Conservation (phyloP, 2,113 vertebrate genomes). For the Callospermophilus lateralis region DNA sequence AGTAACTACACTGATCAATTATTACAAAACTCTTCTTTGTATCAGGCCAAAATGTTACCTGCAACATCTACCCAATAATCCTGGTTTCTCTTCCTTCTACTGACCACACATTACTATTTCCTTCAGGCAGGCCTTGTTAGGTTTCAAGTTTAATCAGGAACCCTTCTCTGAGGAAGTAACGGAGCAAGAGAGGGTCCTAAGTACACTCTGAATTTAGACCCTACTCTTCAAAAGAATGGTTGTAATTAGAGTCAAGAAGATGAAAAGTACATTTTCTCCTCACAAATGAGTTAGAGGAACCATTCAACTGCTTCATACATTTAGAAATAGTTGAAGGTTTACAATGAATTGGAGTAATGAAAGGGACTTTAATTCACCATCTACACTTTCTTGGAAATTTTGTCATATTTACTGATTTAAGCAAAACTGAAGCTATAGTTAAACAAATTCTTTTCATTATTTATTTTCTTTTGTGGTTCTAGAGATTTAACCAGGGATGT, state of each 20-base stretch:
- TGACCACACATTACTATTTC: background rate
- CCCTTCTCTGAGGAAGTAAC: background rate
- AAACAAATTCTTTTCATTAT: background rate
- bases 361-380: background rate
- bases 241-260: background rate
- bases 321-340: background rate
- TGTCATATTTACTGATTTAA: background rate
- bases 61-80: background rate
- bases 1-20: background rate
- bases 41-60: background rate
- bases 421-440: background rate
- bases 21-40: background rate
- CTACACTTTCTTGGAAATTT: background rate
- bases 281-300: background rate
- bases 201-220: background rate
- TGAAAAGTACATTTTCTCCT: background rate
- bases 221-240: background rate
- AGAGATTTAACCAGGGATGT: too few species aligned
- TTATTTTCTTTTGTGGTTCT: too few species aligned
- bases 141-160: background rate
- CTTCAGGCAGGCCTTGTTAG: background rate
- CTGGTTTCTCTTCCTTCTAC: background rate
- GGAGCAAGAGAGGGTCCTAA: background rate
- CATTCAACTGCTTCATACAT: background rate
- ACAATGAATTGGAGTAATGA: background rate